Evolutionary conservation across 2,113 vertebrate genomes (phyloP), one percentile per base, ranked within the genome.

Genomic region (Abramis brama): DNA sequence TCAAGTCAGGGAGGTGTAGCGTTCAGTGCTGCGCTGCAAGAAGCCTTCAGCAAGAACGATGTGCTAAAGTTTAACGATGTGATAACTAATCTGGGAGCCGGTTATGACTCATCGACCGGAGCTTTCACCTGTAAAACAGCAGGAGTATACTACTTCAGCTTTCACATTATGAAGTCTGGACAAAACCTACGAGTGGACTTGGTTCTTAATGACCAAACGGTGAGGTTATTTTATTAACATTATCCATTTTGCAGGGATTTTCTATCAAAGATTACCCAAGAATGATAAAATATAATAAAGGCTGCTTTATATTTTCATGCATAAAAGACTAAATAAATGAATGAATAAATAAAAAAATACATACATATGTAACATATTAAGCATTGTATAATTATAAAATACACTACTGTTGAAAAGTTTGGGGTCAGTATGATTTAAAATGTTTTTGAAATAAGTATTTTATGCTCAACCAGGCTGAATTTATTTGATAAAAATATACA

Each of bases 41-140:
- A 89, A 4, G 83, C 79, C 6, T 87, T 89, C 17, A 15, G 45
- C 19, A 62, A 64, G 17, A 79, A 88, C 12, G 86, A 66, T 0
- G 75, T 91, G 45, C 57, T 91, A 52, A 91, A 87, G 82, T 91
- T 91, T 50, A 88, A 23, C 2, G 80, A 85, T 15, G 87, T 90
- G 30, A 77, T 89, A 5, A 90, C 90, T 36, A 91, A 91, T 33
- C 33, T 89, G 47, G 90, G 90, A n/a, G 21, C 23, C n/a, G 68
- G 55, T 36, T 91, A 90, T 52, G 47, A 82, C 13, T 23, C 89
- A 39, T 81, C 57, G 0, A 91, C 84, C 3, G 90, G 90, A 8
- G 88, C 68, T 1, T 91, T 91, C 74, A 91, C 89, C 6, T 89
- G 89, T 83, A 79, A 71, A 17, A 82, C 27, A 23, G 13, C 78